Base-by-base conservation (phyloP, 2,113 vertebrate genomes). In the Fulica atra region DNA sequence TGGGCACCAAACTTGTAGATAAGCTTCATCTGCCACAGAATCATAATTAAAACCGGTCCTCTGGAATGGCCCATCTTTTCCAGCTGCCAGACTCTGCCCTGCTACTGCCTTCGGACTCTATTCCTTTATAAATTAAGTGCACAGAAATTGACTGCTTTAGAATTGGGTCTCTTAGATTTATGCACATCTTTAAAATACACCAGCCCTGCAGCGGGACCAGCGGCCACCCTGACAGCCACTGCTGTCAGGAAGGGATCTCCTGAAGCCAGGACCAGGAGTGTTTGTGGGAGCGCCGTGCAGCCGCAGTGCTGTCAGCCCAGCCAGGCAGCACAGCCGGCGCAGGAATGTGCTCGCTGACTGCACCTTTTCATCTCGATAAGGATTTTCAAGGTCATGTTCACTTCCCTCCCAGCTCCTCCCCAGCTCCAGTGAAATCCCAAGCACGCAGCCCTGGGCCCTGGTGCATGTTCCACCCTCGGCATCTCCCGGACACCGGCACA, bases 391-490 rank as follows among this genome's bases (percentile, higher is more conserved):
- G 97, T 98, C 97, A 92, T 48, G 91, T 91, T 97, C 96, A 44
- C 77, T 90, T 97, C 97, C 97, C 98, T 97, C 95, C 93, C 10
- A 61, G 88, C 97, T 97, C 96, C 96, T 97, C 88, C 96, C 92
- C 18, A 23, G 92, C 95, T 89, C 60, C 92, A 74, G 25, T 84
- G 92, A 94, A 96, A 98, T 97, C 95, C 96, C 95, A 98, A 97
- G 98, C 99, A 99, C 96, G 97, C 96, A 97, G 97, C 92, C 86
- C 85, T 54, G 87, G 90, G 96, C 96, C 91, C 94, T 86, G 97
- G 94, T 92, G 96, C 91, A 94, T 70, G 88, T 97, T 98, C 97
- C 97, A 96, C 84, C 97, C 96, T 89, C 93, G 35, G 11, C 3
- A 89, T 98, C 95, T 97, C 98, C 96, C 53, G 86, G 98, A 96